These are phyloP conservation scores for Drosophila pandora DNA, from an alignment of 1,140 invertebrate genomes.

Conservation along the genomic window DNA sequence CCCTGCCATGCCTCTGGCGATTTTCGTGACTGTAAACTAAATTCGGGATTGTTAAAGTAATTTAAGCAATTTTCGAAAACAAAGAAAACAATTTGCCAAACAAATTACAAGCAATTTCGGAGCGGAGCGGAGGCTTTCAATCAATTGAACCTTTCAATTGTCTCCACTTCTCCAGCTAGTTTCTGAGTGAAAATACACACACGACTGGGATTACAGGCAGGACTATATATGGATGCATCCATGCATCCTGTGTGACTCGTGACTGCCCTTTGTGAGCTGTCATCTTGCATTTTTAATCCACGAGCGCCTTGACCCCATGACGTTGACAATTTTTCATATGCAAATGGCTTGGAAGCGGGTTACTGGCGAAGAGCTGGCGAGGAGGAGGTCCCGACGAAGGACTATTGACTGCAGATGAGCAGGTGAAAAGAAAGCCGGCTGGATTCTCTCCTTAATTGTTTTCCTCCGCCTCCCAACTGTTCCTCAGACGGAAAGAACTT, in stretches of 20 bases:
- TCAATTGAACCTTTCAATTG: conserved; percentile 47
- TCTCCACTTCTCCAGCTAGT: not conserved
- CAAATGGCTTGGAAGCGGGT: conserved; percentile 22
- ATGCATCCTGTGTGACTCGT: conserved; percentile 1
- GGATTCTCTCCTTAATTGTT: conserved; percentile 44
- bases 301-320: conserved; percentile 30
- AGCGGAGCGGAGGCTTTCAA: conserved; percentile 46
- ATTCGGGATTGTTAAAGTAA: conserved; percentile 53
- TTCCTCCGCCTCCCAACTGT: not conserved
- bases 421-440: conserved; percentile 29
- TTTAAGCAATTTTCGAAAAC: conserved; percentile 40
- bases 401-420: conserved; percentile 17
- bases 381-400: not conserved
- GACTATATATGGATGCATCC: conserved; percentile 6
- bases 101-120: conserved; percentile 68
- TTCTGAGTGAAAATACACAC: not conserved
- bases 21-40: conserved; percentile 53
- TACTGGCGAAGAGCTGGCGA: not conserved
- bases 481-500: conserved; percentile 27
- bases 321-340: conserved; percentile 29
- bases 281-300: conserved; percentile 23
- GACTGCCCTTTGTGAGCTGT: conserved; percentile 21
- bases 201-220: not conserved
- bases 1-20: conserved; percentile 31
- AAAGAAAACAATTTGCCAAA: conserved; percentile 64